These are phyloP conservation scores for Zaprionus tsacasi DNA, from an alignment of 1,140 invertebrate species.

Conservation along the genomic window DNA sequence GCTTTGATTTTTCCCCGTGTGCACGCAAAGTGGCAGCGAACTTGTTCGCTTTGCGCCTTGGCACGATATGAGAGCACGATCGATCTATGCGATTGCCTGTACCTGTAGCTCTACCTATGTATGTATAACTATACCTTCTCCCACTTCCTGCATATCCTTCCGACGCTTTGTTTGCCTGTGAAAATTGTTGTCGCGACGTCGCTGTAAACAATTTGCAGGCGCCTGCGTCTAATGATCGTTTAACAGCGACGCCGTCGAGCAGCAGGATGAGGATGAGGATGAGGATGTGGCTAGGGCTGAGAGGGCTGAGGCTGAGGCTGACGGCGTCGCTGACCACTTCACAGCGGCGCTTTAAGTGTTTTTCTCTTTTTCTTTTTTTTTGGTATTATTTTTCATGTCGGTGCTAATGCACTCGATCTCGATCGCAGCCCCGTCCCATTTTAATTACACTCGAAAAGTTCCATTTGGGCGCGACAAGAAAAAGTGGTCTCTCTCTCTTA, in stretches of 20 bases:
- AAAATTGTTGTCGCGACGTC: constrained; percentile 79
- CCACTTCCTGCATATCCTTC: constrained; percentile 80
- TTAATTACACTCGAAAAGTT: constrained; percentile 49
- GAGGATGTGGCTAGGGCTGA: constrained; percentile 5
- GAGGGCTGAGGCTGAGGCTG: constrained; percentile 14
- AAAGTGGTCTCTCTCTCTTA: constrained; percentile 81
- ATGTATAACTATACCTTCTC: neutral
- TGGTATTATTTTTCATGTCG: constrained; percentile 69
- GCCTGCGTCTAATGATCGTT: constrained; percentile 80
- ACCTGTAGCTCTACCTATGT: constrained; percentile 20
- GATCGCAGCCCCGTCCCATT: constrained; percentile 84
- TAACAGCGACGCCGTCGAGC: constrained; percentile 59
- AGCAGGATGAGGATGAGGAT: constrained; percentile 10
- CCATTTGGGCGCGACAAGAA: constrained; percentile 45
- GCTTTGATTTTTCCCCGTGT: constrained; percentile 62
- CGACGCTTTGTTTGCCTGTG: constrained; percentile 76
- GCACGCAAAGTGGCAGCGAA: constrained; percentile 75
- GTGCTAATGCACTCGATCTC: constrained; percentile 66
- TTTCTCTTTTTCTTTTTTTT: constrained; percentile 40
- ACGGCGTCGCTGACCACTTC: constrained; percentile 27
- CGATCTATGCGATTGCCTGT: constrained; percentile 26
- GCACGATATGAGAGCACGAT: neutral
- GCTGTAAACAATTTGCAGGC: constrained; percentile 83
- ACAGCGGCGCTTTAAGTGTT: constrained; percentile 66
- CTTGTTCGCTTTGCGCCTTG: constrained; percentile 76